Evolutionary conservation across 1,140 invertebrate species (phyloP).

Genomic region (Scaptodrosophila lebanonensis): DNA sequence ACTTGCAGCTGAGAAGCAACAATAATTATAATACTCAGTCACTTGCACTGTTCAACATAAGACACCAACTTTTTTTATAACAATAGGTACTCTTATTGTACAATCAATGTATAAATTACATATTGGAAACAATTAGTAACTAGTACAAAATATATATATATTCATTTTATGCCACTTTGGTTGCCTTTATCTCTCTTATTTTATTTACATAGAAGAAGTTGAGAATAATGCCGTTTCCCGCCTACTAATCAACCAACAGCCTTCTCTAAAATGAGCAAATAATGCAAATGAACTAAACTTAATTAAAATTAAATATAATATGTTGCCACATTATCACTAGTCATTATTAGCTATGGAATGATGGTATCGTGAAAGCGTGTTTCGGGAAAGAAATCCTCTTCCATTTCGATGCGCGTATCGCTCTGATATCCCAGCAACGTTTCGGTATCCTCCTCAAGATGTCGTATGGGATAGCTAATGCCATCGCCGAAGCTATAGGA

Average conservation of each 20-base stretch:
- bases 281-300: too few species aligned
- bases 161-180: neutral
- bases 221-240: neutral
- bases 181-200: too few species aligned
- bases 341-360: constrained; percentile 75
- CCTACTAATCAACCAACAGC: too few species aligned
- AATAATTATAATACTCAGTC: constrained; percentile 30
- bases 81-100: constrained; percentile 24
- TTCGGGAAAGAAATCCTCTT: constrained; percentile 68
- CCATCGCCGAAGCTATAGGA: constrained; percentile 89
- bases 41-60: constrained; percentile 39
- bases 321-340: constrained; percentile 68
- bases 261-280: too few species aligned
- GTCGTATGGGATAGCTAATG: constrained; percentile 88
- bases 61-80: constrained; percentile 37
- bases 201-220: constrained; percentile 17
- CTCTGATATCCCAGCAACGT: constrained; percentile 81
- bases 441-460: constrained; percentile 89
- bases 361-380: constrained; percentile 61
- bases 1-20: constrained; percentile 9
- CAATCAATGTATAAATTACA: constrained; percentile 10
- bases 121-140: constrained; percentile 4
- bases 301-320: constrained; percentile 60
- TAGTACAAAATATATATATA: constrained; percentile 22
- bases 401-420: constrained; percentile 79